phyloP scores from a whole-genome alignment of 2,888 invertebrate genomes.

The Molorchus minor region DNA sequence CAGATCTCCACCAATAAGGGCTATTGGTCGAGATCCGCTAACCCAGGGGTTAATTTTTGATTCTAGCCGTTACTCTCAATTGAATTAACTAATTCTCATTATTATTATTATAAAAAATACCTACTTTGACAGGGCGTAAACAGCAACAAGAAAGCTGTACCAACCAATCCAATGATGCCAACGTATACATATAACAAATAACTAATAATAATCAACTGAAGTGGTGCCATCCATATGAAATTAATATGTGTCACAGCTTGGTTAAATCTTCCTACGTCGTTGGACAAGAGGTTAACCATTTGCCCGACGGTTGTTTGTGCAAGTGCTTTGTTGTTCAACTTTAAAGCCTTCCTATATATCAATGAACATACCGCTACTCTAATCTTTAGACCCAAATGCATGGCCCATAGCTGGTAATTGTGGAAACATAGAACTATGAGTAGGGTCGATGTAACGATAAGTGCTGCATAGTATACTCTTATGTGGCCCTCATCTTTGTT shows the following conservation, averaged over 20 bases:
- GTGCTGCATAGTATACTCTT: conserved; percentile 78
- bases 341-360: conserved; percentile 70
- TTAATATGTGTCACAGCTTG: conserved; percentile 17
- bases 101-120: too few relatives aligned
- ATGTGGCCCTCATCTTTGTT: conserved; percentile 64
- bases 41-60: too few relatives aligned
- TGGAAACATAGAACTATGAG: conserved; percentile 67
- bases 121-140: conserved; percentile 58
- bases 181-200: conserved; percentile 63
- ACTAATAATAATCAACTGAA: conserved; percentile 67
- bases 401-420: conserved; percentile 85
- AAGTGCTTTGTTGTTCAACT: conserved; percentile 32
- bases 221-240: conserved; percentile 32
- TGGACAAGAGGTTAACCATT: conserved; percentile 34
- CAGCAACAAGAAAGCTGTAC: conserved; percentile 56
- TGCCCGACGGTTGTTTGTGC: conserved; percentile 28
- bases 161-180: conserved; percentile 59
- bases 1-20: too few relatives aligned
- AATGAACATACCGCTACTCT: conserved; percentile 83
- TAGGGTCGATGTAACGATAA: conserved; percentile 65
- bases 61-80: too few relatives aligned
- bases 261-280: conserved; percentile 35
- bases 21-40: too few relatives aligned
- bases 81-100: too few relatives aligned
- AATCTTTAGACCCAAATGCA: conserved; percentile 85